Evolutionary conservation across 1,140 invertebrate species (phyloP), one percentile per base, ranked within the genome.

Genomic region (Hycleus cichorii): DNA sequence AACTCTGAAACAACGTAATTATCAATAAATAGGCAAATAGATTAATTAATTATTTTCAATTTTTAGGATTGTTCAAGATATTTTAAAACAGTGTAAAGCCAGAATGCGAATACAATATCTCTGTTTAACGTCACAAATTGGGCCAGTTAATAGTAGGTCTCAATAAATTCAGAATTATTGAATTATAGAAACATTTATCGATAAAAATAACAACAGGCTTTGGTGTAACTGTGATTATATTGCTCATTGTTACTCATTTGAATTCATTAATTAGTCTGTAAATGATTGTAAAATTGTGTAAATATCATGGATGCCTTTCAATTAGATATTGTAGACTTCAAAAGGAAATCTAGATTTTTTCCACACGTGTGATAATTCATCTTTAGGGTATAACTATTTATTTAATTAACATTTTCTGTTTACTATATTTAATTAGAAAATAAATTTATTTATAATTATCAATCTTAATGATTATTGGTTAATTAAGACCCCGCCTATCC

Each of bases 1-100:
- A 66, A 73, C 55, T 69, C 74, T 48, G 79, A 83, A 61, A 60
- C 66, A 61, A 71, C 69, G 74, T 75, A 65, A 71, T 66, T 70
- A 53, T 48, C n/a, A 27, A 44, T 54, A 10, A 43, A 42, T 32
- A 38, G 32, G 2, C 18, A 18, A 18, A 18, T 1, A 1, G 18
- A 18, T 18, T 47, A 47, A 11, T 49, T 45, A 9, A 11, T 10
- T 39, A 49, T 53, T 58, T 43, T 49, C 42, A 51, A 54, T 57
- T 60, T 63, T 24, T 39, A 69, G 67, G 40, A 61, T 72, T 9
- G 62, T 72, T 24, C 65, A 72, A 47, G 70, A 74, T 56, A 68
- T 72, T 47, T 53, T 74, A 27, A 68, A 62, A 58, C 65, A 69
- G 50, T 68, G 65, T 48, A 64, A 57, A 50, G 58, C 61, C 1